These are phyloP conservation scores for Hemiprocne comata DNA, from an alignment of 2,113 vertebrate genomes.

Conservation along the genomic window DNA sequence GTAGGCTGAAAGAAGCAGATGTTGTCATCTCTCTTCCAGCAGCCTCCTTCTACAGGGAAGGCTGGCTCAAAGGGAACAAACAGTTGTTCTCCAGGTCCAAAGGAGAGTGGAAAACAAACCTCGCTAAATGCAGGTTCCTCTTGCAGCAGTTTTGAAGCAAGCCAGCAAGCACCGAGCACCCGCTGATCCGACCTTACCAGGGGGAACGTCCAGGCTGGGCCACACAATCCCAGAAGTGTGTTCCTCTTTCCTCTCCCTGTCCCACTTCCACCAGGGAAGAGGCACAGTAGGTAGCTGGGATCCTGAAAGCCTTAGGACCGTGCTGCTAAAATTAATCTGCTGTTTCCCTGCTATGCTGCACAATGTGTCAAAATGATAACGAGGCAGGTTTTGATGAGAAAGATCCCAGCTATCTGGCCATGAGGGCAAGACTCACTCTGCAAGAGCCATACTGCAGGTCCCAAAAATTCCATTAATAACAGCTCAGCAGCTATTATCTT, in stretches of 20 bases:
- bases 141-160: neutral
- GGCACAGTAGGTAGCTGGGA: neutral
- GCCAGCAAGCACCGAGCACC: neutral
- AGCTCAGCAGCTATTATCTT: neutral
- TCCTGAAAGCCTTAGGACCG: neutral
- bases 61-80: neutral
- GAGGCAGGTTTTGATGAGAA: neutral
- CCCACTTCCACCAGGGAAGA: fast-evolving
- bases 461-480: neutral
- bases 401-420: neutral
- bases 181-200: neutral
- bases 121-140: neutral
- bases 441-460: neutral
- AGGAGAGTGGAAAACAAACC: fast-evolving
- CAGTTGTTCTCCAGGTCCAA: neutral
- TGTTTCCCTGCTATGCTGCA: neutral
- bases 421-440: neutral
- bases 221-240: neutral
- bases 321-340: neutral
- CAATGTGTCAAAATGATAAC: neutral
- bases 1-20: neutral
- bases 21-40: neutral
- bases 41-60: neutral
- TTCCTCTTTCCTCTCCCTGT: neutral
- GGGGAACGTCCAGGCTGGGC: fast-evolving